These are phyloP conservation scores for Chaitophorus viminalis DNA, from an alignment of 2,888 invertebrate genomes.

Conservation along the genomic window DNA sequence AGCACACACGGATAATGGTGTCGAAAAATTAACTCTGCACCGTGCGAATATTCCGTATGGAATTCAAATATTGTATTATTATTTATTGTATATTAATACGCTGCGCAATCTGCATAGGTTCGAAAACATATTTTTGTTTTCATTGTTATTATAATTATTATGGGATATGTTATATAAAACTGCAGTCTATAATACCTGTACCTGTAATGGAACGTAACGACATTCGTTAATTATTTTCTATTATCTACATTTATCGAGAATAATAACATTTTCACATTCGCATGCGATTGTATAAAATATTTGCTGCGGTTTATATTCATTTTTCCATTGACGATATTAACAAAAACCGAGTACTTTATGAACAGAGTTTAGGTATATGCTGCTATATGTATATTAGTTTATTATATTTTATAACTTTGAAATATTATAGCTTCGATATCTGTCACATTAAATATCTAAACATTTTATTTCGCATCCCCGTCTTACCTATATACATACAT, in stretches of 20 bases:
- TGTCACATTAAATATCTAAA: conserved; percentile 1
- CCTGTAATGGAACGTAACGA: background rate
- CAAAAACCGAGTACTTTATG: background rate
- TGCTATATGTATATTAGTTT: background rate
- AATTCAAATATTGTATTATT: too few species aligned
- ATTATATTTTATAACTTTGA: background rate
- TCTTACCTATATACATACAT: background rate
- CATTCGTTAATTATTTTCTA: background rate
- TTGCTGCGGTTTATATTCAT: background rate
- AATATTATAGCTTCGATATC: background rate
- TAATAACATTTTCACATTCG: background rate
- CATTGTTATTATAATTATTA: too few species aligned
- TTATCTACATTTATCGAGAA: too few species aligned
- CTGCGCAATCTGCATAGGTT: too few species aligned
- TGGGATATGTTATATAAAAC: too few species aligned
- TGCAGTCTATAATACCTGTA: too few species aligned
- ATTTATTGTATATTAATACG: too few species aligned
- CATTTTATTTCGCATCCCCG: background rate
- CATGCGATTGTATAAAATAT: background rate
- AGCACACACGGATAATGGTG: background rate
- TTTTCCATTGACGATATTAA: background rate
- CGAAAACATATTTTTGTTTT: background rate
- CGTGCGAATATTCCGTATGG: too few species aligned
- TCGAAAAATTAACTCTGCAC: background rate
- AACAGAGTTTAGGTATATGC: background rate